Percentiles rank a stretch among this genome's conserved stretches.
Conservation (phyloP, 2,888 invertebrate genomes). For the Petrophora chlorosata region DNA sequence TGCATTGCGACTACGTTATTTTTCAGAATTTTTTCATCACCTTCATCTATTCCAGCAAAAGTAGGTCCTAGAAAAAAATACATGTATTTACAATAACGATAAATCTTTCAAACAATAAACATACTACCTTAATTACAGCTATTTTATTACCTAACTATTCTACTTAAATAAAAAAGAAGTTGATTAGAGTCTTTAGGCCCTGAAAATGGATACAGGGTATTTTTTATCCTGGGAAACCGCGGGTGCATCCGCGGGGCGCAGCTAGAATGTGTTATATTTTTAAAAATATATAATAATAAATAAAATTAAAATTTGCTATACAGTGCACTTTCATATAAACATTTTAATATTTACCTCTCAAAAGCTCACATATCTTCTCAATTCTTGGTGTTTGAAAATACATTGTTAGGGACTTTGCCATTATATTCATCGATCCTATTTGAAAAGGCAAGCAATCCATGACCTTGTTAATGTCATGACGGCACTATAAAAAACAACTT, state of each 20-base stretch:
- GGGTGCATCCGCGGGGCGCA: too few species aligned
- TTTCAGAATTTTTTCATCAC: constrained; percentile 39
- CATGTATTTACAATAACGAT: too few species aligned
- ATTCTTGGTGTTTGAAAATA: constrained; percentile 37
- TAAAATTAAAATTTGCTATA: too few species aligned
- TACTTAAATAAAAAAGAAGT: too few species aligned
- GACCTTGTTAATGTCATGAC: constrained; percentile 31
- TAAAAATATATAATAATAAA: not conserved
- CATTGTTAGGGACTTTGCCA: constrained; percentile 40
- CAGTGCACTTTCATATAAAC: not conserved
- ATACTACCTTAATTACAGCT: too few species aligned
- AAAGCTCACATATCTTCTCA: constrained; percentile 40
- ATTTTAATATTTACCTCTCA: constrained; percentile 36
- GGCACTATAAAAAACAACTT: constrained; percentile 8
- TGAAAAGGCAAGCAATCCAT: constrained; percentile 41
- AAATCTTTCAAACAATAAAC: too few species aligned
- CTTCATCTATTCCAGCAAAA: constrained; percentile 41
- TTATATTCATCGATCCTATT: constrained; percentile 44
- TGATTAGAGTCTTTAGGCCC: too few species aligned
- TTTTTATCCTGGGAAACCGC: too few species aligned
- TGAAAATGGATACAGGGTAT: too few species aligned
- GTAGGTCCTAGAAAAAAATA: constrained; percentile 39
- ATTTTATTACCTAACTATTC: too few species aligned
- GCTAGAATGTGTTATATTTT: too few species aligned
- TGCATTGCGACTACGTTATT: constrained; percentile 37